These are phyloP conservation scores for Bergia sp. DNA, from an alignment of 92 coral and sea anemone species.

Conservation along the genomic window DNA sequence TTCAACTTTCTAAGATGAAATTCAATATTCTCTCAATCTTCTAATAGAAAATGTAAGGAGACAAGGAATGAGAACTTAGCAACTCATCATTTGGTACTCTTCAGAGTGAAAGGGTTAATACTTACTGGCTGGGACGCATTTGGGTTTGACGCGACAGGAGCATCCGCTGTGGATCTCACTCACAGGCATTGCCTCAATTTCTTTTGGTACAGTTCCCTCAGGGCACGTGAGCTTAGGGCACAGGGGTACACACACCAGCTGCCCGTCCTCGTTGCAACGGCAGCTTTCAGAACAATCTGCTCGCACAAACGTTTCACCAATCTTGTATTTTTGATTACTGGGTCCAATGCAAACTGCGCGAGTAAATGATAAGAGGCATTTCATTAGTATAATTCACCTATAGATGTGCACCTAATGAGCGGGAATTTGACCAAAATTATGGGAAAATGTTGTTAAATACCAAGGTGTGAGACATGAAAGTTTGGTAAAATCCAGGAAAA, in stretches of 20 bases:
- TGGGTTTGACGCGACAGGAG: slow-evolving; percentile 48
- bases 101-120: not conserved
- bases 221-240: slow-evolving; percentile 71
- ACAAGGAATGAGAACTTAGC: too few species aligned
- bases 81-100: too few species aligned
- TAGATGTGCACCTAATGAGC: too few species aligned
- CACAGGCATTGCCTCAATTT: slow-evolving; percentile 5
- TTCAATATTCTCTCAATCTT: too few species aligned
- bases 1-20: too few species aligned
- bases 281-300: slow-evolving; percentile 68
- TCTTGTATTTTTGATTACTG: slow-evolving; percentile 53
- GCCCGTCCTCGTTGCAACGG: slow-evolving; percentile 72
- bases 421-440: too few species aligned
- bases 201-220: slow-evolving; percentile 55
- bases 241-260: slow-evolving; percentile 58
- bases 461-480: too few species aligned
- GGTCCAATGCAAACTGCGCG: slow-evolving; percentile 24
- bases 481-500: too few species aligned
- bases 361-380: not conserved
- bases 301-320: slow-evolving; percentile 64
- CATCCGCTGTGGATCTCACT: slow-evolving; percentile 51
- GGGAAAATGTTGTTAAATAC: too few species aligned
- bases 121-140: slow-evolving; percentile 62
- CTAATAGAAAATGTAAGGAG: too few species aligned
- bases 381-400: not conserved